phyloP scores from a whole-genome alignment of 2,113 vertebrate species.

The Entomyzon cyanotis region DNA sequence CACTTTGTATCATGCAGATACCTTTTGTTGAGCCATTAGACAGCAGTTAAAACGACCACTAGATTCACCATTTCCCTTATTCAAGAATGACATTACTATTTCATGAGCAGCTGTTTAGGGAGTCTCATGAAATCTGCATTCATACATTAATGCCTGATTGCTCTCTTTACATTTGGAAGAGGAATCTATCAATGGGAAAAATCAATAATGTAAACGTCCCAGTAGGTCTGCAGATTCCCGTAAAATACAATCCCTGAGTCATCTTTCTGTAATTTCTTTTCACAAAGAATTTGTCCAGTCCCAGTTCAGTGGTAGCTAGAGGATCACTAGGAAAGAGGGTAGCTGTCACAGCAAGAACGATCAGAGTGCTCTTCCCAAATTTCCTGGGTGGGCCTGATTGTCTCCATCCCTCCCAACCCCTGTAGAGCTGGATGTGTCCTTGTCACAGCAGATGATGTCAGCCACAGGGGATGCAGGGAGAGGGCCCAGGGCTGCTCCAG shows the following conservation, averaged over 20 bases:
- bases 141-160: not conserved
- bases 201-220: not conserved
- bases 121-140: slow-evolving; percentile 12
- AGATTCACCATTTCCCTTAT: slow-evolving; percentile 14
- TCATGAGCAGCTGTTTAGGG: slow-evolving; percentile 13
- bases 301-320: not conserved
- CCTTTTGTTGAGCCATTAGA: slow-evolving; percentile 8
- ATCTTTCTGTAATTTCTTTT: not conserved
- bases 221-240: not conserved
- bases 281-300: not conserved
- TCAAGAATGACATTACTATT: slow-evolving; percentile 23
- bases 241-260: not conserved
- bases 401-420: not conserved
- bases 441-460: not conserved
- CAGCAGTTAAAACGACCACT: not conserved
- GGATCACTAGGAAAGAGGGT: not conserved
- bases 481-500: not conserved
- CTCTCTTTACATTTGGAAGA: not conserved
- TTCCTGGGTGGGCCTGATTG: not conserved
- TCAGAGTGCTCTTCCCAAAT: not conserved
- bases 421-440: not conserved
- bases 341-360: not conserved
- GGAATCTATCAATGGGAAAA: not conserved
- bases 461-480: not conserved
- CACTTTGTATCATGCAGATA: rapidly evolving